These are phyloP conservation scores for Hyposmocoma kahamanoa DNA, from an alignment of 1,140 invertebrate genomes.

Conservation along the genomic window DNA sequence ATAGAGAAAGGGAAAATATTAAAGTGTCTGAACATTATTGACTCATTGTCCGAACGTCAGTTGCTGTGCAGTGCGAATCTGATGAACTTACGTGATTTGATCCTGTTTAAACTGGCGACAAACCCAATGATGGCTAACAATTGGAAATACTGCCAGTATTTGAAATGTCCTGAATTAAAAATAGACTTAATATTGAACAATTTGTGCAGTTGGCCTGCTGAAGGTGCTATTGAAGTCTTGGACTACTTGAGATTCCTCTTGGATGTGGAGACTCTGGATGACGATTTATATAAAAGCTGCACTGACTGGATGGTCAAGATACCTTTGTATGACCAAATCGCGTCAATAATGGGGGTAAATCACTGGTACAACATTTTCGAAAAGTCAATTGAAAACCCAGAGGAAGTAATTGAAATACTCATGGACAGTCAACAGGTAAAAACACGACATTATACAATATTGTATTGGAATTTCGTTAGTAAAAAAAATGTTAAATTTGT, in stretches of 20 bases:
- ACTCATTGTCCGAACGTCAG: constrained; percentile 59
- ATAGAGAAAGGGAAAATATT: constrained; percentile 53
- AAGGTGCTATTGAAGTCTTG: constrained; percentile 60
- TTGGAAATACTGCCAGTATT: constrained; percentile 64
- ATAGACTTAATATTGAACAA: constrained; percentile 57
- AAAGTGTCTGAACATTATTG: constrained; percentile 60
- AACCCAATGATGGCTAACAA: constrained; percentile 48
- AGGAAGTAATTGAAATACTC: constrained; percentile 54
- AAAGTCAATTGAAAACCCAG: constrained; percentile 50
- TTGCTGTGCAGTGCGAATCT: constrained; percentile 50
- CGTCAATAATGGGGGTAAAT: constrained; percentile 46
- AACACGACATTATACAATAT: too few species aligned
- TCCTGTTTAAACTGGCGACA: constrained; percentile 62
- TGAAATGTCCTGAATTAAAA: constrained; percentile 60
- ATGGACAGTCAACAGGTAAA: constrained; percentile 61
- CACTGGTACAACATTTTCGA: constrained; percentile 55
- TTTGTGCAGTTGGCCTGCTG: constrained; percentile 56
- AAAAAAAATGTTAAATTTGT: constrained; percentile 5
- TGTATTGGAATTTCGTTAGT: too few species aligned
- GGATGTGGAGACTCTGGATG: constrained; percentile 39
- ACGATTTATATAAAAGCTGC: constrained; percentile 53
- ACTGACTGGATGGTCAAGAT: constrained; percentile 62
- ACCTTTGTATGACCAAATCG: constrained; percentile 63
- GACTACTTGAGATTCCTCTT: constrained; percentile 57
- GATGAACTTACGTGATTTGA: constrained; percentile 56